Evolutionary conservation across 1,140 invertebrate species (phyloP).

Genomic region (Philopotamus ludificatus): DNA sequence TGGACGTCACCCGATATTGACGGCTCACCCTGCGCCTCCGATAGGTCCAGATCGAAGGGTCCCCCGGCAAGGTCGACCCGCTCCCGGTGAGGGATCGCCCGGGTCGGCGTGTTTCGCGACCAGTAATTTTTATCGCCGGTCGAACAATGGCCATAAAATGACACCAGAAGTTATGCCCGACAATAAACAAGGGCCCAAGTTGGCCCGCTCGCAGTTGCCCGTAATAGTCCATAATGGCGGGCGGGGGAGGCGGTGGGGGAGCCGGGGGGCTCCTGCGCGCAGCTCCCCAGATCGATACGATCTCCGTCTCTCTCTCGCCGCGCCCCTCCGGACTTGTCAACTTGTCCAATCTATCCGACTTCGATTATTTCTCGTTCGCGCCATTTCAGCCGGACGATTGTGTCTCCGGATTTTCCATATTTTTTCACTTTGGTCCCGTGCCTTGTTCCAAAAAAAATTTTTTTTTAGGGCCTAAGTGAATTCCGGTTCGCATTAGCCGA

Average conservation of each 20-base stretch:
- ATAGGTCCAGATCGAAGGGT: background rate
- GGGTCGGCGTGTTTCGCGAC: background rate
- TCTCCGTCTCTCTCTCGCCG: constrained; percentile 5
- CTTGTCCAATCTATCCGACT: constrained; percentile 25
- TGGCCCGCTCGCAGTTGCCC: constrained; percentile 5
- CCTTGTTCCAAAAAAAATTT: too few species aligned
- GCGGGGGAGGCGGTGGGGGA: background rate
- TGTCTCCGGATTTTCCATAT: constrained; percentile 17
- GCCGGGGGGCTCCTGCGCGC: background rate
- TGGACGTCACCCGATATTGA: too few species aligned
- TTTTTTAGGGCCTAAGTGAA: too few species aligned
- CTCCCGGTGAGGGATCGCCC: background rate
- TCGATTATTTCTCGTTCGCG: constrained; percentile 25
- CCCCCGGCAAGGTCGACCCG: background rate
- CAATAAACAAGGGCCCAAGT: constrained; percentile 22
- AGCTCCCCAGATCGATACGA: constrained; percentile 20
- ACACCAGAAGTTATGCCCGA: constrained; percentile 28
- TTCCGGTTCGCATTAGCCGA: too few species aligned
- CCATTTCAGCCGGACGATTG: constrained; percentile 6
- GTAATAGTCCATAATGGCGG: constrained; percentile 28
- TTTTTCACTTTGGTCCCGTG: too few species aligned
- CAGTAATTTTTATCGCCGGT: constrained; percentile 24
- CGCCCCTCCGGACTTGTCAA: constrained; percentile 23
- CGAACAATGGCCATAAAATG: constrained; percentile 27
- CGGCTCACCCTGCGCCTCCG: too few species aligned